Evolutionary conservation across 2,888 invertebrate genomes (phyloP), one percentile per base, ranked within the genome.

Genomic region (Dichetophora obliterata): DNA sequence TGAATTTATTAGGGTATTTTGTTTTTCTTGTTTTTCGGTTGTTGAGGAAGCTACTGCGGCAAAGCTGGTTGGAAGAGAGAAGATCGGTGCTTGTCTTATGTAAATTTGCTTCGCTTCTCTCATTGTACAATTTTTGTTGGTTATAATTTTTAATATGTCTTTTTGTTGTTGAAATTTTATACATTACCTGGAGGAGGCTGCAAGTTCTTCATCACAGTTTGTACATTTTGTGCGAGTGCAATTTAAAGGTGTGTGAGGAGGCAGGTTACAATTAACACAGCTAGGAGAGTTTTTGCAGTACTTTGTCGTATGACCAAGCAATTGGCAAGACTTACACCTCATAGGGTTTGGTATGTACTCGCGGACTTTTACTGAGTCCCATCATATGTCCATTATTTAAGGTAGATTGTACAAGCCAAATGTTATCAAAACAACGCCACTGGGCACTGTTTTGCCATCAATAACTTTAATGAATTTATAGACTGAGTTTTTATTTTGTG

Each of bases 101-200:
- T 65, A n/a, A 27, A 65, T 22, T n/a, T n/a, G 6, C 4, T n/a
- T 22, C 16, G 65, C 65, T 65, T 65, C 65, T 34, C 65, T n/a
- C 65, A 65, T 65, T 27, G 65, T 27, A 31, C 68, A 77, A 43
- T 72, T 77, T 24, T 77, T 48, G 27, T 63, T 37, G 9, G 72
- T 65, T 76, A 77, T 79, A 5, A 79, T 76, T 74, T 75, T 76
- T 31, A 75, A 19, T 16, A 73, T 77, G 19, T 77, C 61, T 63
- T 77, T 79, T n/a, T 66, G 65, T 63, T 79, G 77, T 14, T 24
- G 2, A 27, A 61, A 77, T 27, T 70, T 61, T 27, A 66, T 48
- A 16, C 77, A 79, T 19, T 52, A 24, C 3, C 73, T 70, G 1
- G 75, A 73, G 8, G 74, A 50, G 2, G 74, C 61, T 2, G 76